These are phyloP conservation scores for Dufourea novaeangliae DNA, from an alignment of 1,140 invertebrate species.

Conservation along the genomic window DNA sequence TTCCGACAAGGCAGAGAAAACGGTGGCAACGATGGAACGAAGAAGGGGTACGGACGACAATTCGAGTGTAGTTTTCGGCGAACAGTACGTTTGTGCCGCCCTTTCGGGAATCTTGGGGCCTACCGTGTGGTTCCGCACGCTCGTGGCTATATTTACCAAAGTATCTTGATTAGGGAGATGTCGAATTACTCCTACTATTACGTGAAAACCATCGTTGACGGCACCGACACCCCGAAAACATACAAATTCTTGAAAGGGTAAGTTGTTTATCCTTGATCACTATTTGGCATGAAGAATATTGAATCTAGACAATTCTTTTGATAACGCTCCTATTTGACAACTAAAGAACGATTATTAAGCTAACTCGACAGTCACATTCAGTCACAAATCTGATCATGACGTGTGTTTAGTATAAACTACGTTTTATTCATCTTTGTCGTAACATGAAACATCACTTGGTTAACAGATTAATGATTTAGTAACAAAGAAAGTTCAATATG, in stretches of 20 bases:
- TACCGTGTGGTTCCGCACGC: neutral
- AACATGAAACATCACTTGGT: no score
- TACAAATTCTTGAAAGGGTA: slow-evolving; percentile 74
- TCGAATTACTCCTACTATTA: slow-evolving; percentile 74
- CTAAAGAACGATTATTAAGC: no score
- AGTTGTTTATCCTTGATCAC: slow-evolving; percentile 12
- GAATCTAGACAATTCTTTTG: no score
- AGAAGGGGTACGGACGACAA: slow-evolving; percentile 45
- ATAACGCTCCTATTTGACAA: no score
- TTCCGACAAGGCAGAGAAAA: slow-evolving; percentile 27
- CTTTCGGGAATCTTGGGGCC: slow-evolving; percentile 22
- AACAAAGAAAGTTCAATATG: no score
- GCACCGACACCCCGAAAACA: slow-evolving; percentile 53
- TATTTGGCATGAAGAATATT: no score
- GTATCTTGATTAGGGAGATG: slow-evolving; percentile 52
- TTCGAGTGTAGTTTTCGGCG: slow-evolving; percentile 33
- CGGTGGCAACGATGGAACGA: slow-evolving; percentile 27
- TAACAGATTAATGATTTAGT: no score
- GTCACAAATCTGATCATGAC: no score
- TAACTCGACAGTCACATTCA: no score
- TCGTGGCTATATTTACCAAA: slow-evolving; percentile 22
- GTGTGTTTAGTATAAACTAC: no score
- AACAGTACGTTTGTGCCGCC: slow-evolving; percentile 32
- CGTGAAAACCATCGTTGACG: slow-evolving; percentile 63
- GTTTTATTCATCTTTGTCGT: no score